Base-by-base conservation (phyloP, 2,113 vertebrate species). In the Cryptomyrus ogoouensis region DNA sequence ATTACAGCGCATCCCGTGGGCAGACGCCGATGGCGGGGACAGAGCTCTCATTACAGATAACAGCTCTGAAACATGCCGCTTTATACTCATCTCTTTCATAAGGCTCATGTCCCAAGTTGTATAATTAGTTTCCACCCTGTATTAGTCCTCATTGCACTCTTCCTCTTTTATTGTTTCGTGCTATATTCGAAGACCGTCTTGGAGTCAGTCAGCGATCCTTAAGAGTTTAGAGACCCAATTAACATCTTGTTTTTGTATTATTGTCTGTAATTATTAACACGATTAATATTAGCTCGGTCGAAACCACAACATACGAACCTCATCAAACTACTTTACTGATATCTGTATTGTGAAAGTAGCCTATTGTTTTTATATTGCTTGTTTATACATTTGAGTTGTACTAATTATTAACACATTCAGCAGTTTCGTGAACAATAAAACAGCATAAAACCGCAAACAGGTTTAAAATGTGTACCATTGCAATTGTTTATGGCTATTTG, bases 1-100 rank as follows among this genome's bases (percentile, higher is more conserved):
- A 91, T 90, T 91, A 91, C 90, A 84, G 91, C 89, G 80, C 92
- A 50, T 86, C 90, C 62, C 58, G 90, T 49, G 70, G 90, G 62
- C 89, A 88, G n/a, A 62, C 27, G n/a, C 50, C 19, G 87, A 90
- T 77, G 21, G 21, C 88, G 42, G 2, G 70, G 70, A 53, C 19
- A 47, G 50, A 10, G 31, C 53, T 85, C 49, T 89, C 50, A 10
- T 21, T 84, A 85, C 77, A 58, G 24, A 88, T 66, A 44, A 24
- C 31, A 39, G 31, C 50, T n/a, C 52, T 17, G 50, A 7, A 58
- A 88, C 39, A 58, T 31, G 13, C 27, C 15, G 31, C 47, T 50
- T 56, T 35, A 47, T 50, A 50, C 46, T 27, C 7, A 7, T 83
- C 80, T 83, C 80, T 24, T 83, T 46, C 83, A n/a, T 47, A 47